A percentile compares a stretch with the other conserved stretches of the same genome.
Evolutionary conservation across 2,113 vertebrate genomes (phyloP).

Genomic region (Pterocles gutturalis): DNA sequence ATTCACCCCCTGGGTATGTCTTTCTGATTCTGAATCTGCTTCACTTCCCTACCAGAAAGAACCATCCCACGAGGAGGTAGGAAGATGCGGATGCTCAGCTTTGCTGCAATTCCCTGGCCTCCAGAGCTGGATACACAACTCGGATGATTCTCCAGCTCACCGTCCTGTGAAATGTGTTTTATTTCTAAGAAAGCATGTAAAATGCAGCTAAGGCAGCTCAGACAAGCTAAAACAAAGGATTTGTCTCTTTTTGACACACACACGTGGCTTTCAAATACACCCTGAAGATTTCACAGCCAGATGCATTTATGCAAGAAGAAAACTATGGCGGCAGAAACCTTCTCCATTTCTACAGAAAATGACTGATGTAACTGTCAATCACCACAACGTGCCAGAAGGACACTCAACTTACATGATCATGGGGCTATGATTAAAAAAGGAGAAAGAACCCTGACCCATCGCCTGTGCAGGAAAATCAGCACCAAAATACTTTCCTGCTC

Average conservation of each 20-base stretch:
- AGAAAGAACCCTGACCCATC: background rate
- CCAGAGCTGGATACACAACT: background rate
- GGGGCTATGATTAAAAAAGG: background rate
- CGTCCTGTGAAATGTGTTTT: background rate
- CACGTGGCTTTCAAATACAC: background rate
- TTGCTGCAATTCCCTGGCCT: background rate
- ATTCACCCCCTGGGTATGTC: rapidly evolving
- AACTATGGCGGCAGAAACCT: background rate
- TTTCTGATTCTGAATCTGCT: background rate
- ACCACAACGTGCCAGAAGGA: background rate
- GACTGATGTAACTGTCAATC: rapidly evolving
- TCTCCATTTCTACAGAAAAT: background rate
- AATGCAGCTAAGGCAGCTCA: slow-evolving; percentile 4
- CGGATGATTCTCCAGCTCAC: background rate
- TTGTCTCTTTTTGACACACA: background rate
- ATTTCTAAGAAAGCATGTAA: background rate
- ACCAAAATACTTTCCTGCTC: too few species aligned
- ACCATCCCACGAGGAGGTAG: slow-evolving; percentile 25
- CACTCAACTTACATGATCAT: rapidly evolving
- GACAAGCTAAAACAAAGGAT: background rate
- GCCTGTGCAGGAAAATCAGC: background rate
- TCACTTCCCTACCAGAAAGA: slow-evolving; percentile 20
- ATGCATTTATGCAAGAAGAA: background rate
- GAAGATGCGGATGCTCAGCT: background rate
- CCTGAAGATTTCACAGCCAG: background rate